phyloP scores from a whole-genome alignment of 2,113 vertebrate genomes.

The Xerus inauris region DNA sequence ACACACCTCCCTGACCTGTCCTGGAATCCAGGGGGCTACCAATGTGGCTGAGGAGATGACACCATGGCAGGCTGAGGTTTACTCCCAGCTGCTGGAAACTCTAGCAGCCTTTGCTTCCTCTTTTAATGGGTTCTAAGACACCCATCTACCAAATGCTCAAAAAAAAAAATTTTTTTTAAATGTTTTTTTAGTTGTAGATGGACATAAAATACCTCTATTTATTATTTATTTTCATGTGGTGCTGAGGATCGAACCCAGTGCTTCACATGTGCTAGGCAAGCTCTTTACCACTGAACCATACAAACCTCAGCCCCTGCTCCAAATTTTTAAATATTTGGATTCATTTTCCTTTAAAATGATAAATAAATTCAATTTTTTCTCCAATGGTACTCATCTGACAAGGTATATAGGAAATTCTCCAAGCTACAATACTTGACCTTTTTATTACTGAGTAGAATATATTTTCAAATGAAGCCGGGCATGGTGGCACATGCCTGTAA shows the following conservation, averaged over 20 bases:
- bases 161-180: too few species aligned
- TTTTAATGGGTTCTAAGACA: neutral
- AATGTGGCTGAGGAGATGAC: neutral
- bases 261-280: too few species aligned
- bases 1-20: neutral
- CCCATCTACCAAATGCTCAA: neutral
- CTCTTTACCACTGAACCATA: too few species aligned
- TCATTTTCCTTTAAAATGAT: neutral
- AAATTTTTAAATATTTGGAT: neutral
- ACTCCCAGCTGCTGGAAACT: too few species aligned
- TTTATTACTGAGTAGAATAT: neutral
- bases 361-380: neutral
- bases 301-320: too few species aligned
- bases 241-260: too few species aligned
- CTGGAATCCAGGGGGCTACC: neutral
- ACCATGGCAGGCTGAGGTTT: fast-evolving
- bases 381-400: neutral
- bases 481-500: too few species aligned
- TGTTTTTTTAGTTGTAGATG: too few species aligned
- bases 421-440: neutral
- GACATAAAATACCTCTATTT: too few species aligned
- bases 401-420: neutral
- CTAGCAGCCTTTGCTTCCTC: neutral
- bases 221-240: too few species aligned
- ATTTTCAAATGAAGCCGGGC: neutral